Evolutionary conservation across 2,797 vertebrate species (phyloP).

Genomic region (Champsocephalus esox): DNA sequence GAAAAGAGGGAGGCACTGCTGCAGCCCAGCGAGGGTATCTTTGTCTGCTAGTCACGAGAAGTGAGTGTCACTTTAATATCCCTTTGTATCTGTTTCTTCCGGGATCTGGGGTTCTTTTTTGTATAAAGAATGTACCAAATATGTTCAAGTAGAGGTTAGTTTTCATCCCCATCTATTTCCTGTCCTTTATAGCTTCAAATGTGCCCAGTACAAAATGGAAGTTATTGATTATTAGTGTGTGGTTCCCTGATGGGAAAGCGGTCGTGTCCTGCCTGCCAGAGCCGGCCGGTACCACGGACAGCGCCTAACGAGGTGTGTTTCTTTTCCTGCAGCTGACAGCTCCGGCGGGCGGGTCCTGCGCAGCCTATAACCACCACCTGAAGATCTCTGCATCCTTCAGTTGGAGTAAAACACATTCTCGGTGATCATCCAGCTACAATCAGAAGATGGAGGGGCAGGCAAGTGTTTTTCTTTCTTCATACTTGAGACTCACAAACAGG

Average conservation of each 20-base stretch:
- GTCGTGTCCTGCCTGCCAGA: conserved; percentile 26
- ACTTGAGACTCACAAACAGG: not conserved
- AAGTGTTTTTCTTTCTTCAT: conserved; percentile 21
- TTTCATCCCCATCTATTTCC: accelerated
- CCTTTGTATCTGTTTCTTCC: not conserved
- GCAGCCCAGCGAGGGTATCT: not conserved
- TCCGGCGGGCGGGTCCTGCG: conserved; percentile 43
- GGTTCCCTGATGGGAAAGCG: not conserved
- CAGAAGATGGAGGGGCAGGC: conserved; percentile 69
- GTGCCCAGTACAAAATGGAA: accelerated
- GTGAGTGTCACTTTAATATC: conserved; percentile 18
- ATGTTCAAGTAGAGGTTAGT: not conserved
- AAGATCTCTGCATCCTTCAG: conserved; percentile 26
- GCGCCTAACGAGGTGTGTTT: conserved; percentile 45
- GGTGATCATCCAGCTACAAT: not conserved
- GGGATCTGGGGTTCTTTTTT: not conserved
- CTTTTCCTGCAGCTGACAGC: conserved; percentile 48
- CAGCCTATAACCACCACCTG: conserved; percentile 36
- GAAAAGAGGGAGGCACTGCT: conserved; percentile 18
- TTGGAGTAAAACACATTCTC: not conserved
- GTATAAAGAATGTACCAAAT: too few species aligned
- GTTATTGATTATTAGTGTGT: accelerated
- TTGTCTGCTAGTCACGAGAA: conserved; percentile 49
- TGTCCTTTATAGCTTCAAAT: accelerated
- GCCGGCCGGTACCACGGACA: conserved; percentile 63